Percentiles rank a stretch among this genome's conserved stretches.
Evolutionary conservation across 2,888 invertebrate genomes (phyloP).

Genomic region (Cotesia congregata): DNA sequence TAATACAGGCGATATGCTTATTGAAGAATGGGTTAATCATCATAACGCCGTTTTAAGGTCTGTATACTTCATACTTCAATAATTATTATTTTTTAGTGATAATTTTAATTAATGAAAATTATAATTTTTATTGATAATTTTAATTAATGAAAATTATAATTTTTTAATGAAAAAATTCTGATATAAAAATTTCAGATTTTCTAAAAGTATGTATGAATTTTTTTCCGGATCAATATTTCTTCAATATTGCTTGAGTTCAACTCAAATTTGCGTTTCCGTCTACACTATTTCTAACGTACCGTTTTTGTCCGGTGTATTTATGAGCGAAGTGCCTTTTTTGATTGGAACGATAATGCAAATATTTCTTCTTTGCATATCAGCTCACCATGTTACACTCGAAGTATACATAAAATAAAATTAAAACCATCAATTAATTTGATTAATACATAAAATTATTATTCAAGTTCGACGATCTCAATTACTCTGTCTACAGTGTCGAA

Average conservation of each 20-base stretch:
- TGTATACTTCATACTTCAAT: not conserved
- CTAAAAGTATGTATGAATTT: not conserved
- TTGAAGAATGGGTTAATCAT: not conserved
- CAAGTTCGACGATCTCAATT: not conserved
- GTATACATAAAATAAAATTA: not conserved
- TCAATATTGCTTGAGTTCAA: conserved; percentile 9
- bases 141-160: too few relatives aligned
- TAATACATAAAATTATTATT: not conserved
- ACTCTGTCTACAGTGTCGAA: not conserved
- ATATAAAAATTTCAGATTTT: too few relatives aligned
- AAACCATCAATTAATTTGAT: not conserved
- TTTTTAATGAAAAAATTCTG: too few relatives aligned
- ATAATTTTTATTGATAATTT: too few relatives aligned
- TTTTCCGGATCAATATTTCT: not conserved
- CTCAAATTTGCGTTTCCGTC: not conserved
- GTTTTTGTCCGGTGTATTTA: not conserved
- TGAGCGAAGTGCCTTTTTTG: not conserved
- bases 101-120: too few relatives aligned
- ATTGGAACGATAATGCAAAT: not conserved
- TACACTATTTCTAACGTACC: not conserved
- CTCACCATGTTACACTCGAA: not conserved
- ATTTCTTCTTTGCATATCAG: not conserved
- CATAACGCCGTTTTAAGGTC: not conserved
- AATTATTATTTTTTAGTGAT: too few relatives aligned
- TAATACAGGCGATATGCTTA: not conserved